Evolutionary conservation across 2,797 vertebrate genomes (phyloP).

Genomic region (Poecilia picta): DNA sequence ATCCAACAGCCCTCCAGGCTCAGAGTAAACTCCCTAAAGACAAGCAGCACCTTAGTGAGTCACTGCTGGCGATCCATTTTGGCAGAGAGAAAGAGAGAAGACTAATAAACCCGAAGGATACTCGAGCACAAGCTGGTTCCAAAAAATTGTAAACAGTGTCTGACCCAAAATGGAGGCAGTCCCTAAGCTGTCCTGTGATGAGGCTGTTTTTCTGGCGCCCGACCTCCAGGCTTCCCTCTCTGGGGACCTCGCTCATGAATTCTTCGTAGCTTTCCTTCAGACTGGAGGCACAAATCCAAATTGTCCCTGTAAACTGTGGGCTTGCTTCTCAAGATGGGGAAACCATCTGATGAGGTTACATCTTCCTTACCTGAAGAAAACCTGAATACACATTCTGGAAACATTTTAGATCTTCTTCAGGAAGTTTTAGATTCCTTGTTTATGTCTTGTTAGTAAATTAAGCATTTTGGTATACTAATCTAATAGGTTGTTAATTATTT

Average conservation of each 20-base stretch:
- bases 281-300: neutral
- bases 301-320: neutral
- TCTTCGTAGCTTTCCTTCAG: too few species aligned
- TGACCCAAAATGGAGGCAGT: neutral
- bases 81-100: neutral
- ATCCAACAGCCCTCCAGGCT: neutral
- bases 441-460: neutral
- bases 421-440: neutral
- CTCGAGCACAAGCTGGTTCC: neutral
- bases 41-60: neutral
- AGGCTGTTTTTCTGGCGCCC: neutral
- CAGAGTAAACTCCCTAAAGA: neutral
- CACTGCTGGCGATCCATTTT: neutral
- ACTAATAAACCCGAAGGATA: neutral
- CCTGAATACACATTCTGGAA: neutral
- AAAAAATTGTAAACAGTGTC: neutral
- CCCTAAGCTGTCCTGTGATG: neutral
- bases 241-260: neutral
- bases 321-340: neutral
- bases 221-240: neutral
- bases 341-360: neutral
- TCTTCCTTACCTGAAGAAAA: neutral
- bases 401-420: neutral
- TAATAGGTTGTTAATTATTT: neutral
- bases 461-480: neutral